Base-by-base conservation (phyloP, 1,140 invertebrate species). In the Rhagoletis pomonella region DNA sequence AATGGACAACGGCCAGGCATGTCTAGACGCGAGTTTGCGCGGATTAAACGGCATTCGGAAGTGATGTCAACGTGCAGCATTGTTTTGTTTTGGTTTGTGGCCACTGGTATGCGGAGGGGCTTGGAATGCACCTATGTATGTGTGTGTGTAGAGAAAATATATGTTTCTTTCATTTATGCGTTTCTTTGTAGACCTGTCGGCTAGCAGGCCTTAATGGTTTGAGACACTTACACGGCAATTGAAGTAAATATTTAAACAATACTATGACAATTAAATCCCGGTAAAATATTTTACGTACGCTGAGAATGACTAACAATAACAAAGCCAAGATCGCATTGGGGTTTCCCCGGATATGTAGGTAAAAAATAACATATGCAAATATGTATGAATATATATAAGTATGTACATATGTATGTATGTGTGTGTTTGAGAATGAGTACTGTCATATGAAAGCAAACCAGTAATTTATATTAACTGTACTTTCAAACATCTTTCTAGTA, bases 131-230 rank as follows among this genome's bases (percentile, higher is more conserved):
- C 29, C 29, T 65, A 2, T 6, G 19, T n/a, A 62, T 65, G 64
- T 29, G 4, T 29, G n/a, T 19, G 5, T 67, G 17, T 62, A 4
- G 58, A 7, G 6, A 7, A 59, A 6, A 59, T 1, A 17, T 62
- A 62, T 9, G 60, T 12, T 62, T 29, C 6, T 14, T 67, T 0
- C 64, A 39, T 67, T 19, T 17, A 67, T 62, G 17, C 60, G 58
- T 77, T 77, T 50, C 19, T 5, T n/a, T 81, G 42, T 0, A 81
- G 73, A 81, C 73, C 73, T 81, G 73, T 55, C 47, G 73, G 19
- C 73, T 55, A 50, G 4, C 9, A 81, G 19, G 44, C 17, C 7
- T 29, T 29, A 55, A 50, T 10, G 7, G 1, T 12, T 58, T 12
- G 73, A 55, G 44, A 55, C n/a, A 81, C 14, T 44, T 73, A 1